Conservation (phyloP, 64 coral and sea anemone species). For the Pocillopora verrucosa region DNA sequence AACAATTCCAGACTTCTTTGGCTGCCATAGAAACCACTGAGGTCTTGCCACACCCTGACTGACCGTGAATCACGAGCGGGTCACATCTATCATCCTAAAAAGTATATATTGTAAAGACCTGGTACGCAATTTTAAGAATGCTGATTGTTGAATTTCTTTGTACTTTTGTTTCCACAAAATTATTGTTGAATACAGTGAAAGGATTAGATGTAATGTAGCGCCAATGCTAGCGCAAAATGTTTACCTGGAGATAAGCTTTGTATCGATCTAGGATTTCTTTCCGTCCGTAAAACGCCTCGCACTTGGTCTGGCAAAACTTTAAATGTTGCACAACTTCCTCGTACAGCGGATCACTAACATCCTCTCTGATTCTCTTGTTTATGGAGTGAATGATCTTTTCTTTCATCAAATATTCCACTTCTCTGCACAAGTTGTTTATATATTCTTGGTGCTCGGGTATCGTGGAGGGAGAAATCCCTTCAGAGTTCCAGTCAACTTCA, state of each 20-base stretch:
- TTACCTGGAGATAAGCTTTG: conserved; percentile 36
- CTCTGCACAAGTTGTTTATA: conserved; percentile 31
- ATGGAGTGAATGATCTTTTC: conserved; percentile 34
- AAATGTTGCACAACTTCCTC: conserved; percentile 68
- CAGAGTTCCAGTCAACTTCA: conserved; percentile 47
- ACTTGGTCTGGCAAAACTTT: conserved; percentile 68
- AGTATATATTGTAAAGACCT: background rate
- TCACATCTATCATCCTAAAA: conserved; percentile 1
- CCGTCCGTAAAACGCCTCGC: conserved; percentile 59
- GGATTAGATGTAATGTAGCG: too few relatives aligned
- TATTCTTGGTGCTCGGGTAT: conserved; percentile 17
- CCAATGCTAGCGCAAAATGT: background rate
- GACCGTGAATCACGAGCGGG: conserved; percentile 66
- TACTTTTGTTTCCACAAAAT: too few relatives aligned
- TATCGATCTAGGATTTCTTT: conserved; percentile 37
- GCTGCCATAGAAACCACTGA: conserved; percentile 84
- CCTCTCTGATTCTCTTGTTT: conserved; percentile 28
- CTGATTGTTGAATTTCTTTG: too few relatives aligned
- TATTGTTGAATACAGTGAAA: too few relatives aligned
- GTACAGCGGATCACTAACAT: conserved; percentile 57
- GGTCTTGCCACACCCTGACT: conserved; percentile 81
- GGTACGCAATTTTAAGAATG: background rate
- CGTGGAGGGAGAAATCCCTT: conserved; percentile 17
- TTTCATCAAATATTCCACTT: conserved; percentile 40
- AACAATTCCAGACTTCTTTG: conserved; percentile 44